Evolutionary conservation across 1,140 invertebrate species (phyloP).

Genomic region (Orussus abietinus): DNA sequence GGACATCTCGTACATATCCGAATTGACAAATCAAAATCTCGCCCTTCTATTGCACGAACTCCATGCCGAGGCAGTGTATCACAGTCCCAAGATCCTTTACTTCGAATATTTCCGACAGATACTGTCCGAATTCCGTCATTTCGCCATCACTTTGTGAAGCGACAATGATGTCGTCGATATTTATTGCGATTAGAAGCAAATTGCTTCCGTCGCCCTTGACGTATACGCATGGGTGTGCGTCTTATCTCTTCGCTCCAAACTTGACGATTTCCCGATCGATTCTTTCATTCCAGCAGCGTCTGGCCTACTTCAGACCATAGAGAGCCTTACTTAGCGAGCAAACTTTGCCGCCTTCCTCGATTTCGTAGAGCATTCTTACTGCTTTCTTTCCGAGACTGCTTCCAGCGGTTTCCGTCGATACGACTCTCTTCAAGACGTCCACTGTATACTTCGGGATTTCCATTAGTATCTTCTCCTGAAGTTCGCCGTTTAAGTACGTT

Average conservation of each 20-base stretch:
- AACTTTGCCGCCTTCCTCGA: slow-evolving; percentile 13
- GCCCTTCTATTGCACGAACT: no score
- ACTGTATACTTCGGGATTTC: slow-evolving; percentile 24
- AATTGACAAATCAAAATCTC: no score
- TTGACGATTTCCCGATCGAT: slow-evolving; percentile 14
- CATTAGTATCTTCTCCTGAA: slow-evolving; percentile 46
- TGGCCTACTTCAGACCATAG: slow-evolving; percentile 34
- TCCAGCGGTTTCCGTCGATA: slow-evolving; percentile 6
- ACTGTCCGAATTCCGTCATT: slow-evolving; percentile 10
- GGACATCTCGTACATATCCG: no score
- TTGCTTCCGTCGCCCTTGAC: slow-evolving; percentile 16
- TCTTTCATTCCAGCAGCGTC: slow-evolving; percentile 26
- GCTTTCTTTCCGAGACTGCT: slow-evolving; percentile 4
- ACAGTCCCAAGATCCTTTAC: no score
- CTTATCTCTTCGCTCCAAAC: slow-evolving; percentile 14
- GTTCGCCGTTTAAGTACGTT: slow-evolving; percentile 32
- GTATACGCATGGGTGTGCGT: slow-evolving; percentile 23
- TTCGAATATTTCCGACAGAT: no score
- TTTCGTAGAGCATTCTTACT: slow-evolving; percentile 9
- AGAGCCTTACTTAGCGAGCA: slow-evolving; percentile 28
- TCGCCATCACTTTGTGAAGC: slow-evolving; percentile 17
- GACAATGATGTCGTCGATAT: slow-evolving; percentile 40
- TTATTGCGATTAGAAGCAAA: slow-evolving; percentile 27
- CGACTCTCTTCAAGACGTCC: slow-evolving; percentile 2
- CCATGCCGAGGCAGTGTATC: no score